Base-by-base conservation (phyloP, 35 echinoderm and acorn worm species). In the Anneissia japonica region DNA sequence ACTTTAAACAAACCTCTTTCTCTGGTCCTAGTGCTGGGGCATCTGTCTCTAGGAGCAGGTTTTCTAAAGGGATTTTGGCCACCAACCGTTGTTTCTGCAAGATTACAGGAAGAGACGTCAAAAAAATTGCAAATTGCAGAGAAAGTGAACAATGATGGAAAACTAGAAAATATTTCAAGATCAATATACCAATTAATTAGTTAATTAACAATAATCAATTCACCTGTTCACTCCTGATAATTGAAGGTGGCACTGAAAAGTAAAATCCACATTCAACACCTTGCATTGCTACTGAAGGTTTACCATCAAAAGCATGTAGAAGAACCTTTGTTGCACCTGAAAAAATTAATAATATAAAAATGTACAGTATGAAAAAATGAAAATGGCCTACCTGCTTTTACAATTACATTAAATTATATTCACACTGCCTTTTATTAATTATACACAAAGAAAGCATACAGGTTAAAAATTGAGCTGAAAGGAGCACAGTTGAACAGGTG, bases 141-240 rank as follows among this genome's bases (percentile, higher is more conserved):
- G 21, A 64, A 6, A 64, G 51, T 64, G n/a, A n/a, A n/a, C n/a
- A n/a, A n/a, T n/a, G n/a, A n/a, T n/a, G n/a, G n/a, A n/a, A n/a
- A n/a, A n/a, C n/a, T n/a, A n/a, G n/a, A n/a, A n/a, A n/a, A n/a
- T n/a, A n/a, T n/a, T n/a, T n/a, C n/a, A n/a, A n/a, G n/a, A n/a
- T n/a, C n/a, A n/a, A n/a, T n/a, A n/a, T n/a, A n/a, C n/a, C n/a
- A n/a, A n/a, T n/a, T n/a, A n/a, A n/a, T n/a, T n/a, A n/a, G n/a
- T n/a, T n/a, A n/a, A n/a, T n/a, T n/a, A n/a, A n/a, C n/a, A n/a
- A n/a, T n/a, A n/a, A n/a, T n/a, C n/a, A 5, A 36, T 84, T 73
- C 74, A 99, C 96, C 92, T 99, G 96, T 56, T 92, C 96, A 94
- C 96, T 99, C 79, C 96, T 99, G 36, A 99, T 87, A 72, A 99